phyloP scores from a whole-genome alignment of 2,113 vertebrate species.

The Vireo altiloquus region DNA sequence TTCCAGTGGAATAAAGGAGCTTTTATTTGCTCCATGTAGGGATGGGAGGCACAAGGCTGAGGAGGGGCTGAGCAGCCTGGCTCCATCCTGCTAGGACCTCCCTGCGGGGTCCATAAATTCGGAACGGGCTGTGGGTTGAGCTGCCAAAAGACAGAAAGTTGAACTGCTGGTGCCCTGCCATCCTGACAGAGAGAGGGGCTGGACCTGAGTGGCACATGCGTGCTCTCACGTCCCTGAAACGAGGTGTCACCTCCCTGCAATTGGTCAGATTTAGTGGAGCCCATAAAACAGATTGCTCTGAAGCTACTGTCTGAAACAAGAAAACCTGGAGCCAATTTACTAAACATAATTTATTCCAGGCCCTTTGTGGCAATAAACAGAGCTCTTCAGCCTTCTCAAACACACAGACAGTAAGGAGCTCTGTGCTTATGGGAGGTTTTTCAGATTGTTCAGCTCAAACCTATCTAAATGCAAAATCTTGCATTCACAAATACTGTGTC shows the following conservation, averaged over 20 bases:
- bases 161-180: background rate
- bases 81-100: background rate
- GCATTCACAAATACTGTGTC: constrained; percentile 16
- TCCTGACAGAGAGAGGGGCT: background rate
- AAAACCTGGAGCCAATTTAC: constrained; percentile 75
- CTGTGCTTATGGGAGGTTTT: constrained; percentile 57
- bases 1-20: constrained; percentile 15
- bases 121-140: background rate
- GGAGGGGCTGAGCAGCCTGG: background rate
- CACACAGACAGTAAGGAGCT: constrained; percentile 54
- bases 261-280: constrained; percentile 50
- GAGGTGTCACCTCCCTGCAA: constrained; percentile 61
- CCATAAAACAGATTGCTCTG: constrained; percentile 45
- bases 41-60: background rate
- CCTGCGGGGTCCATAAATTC: background rate
- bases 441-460: constrained; percentile 62
- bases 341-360: constrained; percentile 72
- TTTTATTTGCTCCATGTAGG: background rate
- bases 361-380: constrained; percentile 66
- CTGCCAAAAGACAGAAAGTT: background rate
- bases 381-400: constrained; percentile 67
- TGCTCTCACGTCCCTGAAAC: constrained; percentile 20
- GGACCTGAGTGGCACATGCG: background rate
- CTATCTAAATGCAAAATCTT: constrained; percentile 53
- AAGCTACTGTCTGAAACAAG: constrained; percentile 73